Evolutionary conservation across 2,113 vertebrate genomes (phyloP).

Genomic region (Panthera leo): DNA sequence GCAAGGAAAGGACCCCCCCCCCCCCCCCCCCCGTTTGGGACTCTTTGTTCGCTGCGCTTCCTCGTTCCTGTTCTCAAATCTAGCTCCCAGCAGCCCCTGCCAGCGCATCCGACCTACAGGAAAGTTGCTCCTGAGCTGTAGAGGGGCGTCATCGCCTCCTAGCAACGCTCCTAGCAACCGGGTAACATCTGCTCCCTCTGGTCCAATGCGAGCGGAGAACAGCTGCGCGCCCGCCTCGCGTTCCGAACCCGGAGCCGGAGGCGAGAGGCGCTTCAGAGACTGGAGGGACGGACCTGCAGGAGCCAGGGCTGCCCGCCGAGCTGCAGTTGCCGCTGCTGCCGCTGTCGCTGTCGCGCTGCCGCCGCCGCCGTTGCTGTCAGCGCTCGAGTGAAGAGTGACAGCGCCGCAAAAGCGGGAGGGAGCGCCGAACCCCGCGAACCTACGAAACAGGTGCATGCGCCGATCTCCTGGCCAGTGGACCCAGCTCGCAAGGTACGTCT

Average conservation of each 20-base stretch:
- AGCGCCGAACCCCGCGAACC: background rate
- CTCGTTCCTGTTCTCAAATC: background rate
- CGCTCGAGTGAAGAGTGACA: conserved; percentile 39
- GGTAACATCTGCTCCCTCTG: conserved; percentile 91
- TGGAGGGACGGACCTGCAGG: conserved; percentile 70
- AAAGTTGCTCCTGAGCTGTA: conserved; percentile 80
- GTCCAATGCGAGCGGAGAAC: conserved; percentile 90
- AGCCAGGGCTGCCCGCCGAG: conserved; percentile 67
- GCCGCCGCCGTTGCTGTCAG: background rate
- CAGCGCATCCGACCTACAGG: conserved; percentile 41
- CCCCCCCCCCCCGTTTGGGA: background rate
- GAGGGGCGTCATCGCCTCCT: conserved; percentile 87
- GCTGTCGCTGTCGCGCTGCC: background rate
- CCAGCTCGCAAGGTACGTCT: conserved; percentile 16
- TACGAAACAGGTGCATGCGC: conserved; percentile 46
- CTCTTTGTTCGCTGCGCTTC: background rate
- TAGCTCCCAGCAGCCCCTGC: conserved; percentile 50
- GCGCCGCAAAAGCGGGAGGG: background rate
- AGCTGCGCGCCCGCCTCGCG: conserved; percentile 84
- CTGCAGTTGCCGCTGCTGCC: conserved; percentile 44
- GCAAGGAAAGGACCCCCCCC: background rate
- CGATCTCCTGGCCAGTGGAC: conserved; percentile 37
- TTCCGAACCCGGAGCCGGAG: conserved; percentile 65
- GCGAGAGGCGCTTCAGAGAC: conserved; percentile 65
- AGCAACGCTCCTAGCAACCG: conserved; percentile 95